Base-by-base conservation (phyloP, 1,140 invertebrate species). In the Varroa destructor region DNA sequence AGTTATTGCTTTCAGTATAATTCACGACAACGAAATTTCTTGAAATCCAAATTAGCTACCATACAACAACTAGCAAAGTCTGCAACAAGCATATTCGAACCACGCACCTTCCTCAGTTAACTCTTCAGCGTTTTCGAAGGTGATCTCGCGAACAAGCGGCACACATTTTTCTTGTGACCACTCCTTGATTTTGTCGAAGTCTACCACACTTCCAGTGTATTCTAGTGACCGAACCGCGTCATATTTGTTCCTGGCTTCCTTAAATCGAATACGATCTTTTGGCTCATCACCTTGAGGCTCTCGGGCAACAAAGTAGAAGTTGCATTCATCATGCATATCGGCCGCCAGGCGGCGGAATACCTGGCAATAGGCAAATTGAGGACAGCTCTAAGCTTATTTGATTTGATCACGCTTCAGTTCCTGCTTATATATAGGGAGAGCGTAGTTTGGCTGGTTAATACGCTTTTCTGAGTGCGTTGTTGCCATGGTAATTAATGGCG, bases 311-410 rank as follows among this genome's bases (percentile, higher is more conserved):
- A 88, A 88, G 81, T 91, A 88, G 78, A 98, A 99, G 73, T 88
- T 83, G 77, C 96, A 99, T 77, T 98, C 95, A 77, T 98, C 94
- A 77, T 96, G 91, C 0, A 99, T 81, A 80, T 88, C 90, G 1
- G 85, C 86, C 0, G 91, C 91, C 3, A 93, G 89, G 78, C 86
- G 86, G 73, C 89, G 83, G 77, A 91, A 88, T 51, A 86, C 84
- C 74, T 87, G 25, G 82, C 79, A 91, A 93, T 54, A 1, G 12
- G 61, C 36, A 46, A 51, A 51, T 51, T 5, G 4, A 51, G 75
- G 77, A 81, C 46, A 51, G 46, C 46, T 51, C 4, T 51, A 51
- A 51, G 46, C 4, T 51, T 25, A 25, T 25, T 25, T 25, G 25
- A 25, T 25, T 25, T 51, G 46, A 8, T 51, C 8, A 8, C 46